phyloP scores from a whole-genome alignment of 37 sponge, comb jelly and placozoan genomes.

The Petrosia ficiformis region DNA sequence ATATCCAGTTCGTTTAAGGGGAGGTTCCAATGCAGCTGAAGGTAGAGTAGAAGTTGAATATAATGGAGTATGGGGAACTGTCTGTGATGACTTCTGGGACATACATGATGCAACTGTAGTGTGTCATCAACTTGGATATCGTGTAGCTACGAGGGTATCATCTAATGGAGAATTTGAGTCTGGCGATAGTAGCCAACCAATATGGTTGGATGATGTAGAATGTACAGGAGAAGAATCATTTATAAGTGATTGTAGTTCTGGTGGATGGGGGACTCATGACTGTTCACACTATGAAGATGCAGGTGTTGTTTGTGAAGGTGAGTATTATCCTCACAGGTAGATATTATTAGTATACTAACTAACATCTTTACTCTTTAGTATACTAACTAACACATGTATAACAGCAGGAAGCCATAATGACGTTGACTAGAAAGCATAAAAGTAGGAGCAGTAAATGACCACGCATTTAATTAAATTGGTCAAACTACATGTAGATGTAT shows the following conservation, averaged over 20 bases:
- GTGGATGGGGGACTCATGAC: conserved; percentile 17
- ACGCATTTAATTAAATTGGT: no score
- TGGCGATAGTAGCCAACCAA: conserved; percentile 12
- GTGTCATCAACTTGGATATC: conserved; percentile 54
- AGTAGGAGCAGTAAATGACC: no score
- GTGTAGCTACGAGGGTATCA: conserved; percentile 8
- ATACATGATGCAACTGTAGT: conserved; percentile 53
- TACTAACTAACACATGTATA: no score
- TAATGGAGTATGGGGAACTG: conserved; percentile 66
- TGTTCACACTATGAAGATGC: conserved; percentile 43
- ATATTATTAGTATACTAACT: no score
- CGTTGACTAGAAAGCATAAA: no score
- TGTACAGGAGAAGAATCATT: conserved; percentile 30
- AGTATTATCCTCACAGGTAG: conserved; percentile 15
- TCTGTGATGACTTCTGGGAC: conserved; percentile 64
- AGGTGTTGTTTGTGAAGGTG: conserved; percentile 41
- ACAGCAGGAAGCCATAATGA: no score
- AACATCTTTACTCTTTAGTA: no score
- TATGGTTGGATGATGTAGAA: conserved; percentile 35
- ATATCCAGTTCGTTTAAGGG: conserved; percentile 23
- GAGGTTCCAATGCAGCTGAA: background rate
- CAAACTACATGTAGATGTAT: no score
- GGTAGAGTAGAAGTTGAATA: conserved; percentile 60
- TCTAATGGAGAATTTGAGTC: conserved; percentile 24
- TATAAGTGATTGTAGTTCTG: conserved; percentile 11